Evolutionary conservation across 2,888 invertebrate species (phyloP).

Genomic region (Amorpha juglandis): DNA sequence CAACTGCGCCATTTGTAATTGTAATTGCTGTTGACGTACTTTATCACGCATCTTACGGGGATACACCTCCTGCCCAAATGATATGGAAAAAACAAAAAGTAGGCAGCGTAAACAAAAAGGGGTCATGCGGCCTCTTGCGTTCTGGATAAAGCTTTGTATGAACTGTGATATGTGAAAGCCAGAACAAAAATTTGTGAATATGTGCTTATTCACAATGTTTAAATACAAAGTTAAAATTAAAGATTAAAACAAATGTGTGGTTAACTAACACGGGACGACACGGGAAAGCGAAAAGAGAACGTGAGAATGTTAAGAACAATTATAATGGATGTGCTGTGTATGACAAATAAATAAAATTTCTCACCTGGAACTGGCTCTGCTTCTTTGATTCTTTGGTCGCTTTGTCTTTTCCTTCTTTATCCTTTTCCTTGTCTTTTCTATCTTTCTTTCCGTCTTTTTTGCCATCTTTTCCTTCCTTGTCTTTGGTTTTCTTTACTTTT

Average conservation of each 20-base stretch:
- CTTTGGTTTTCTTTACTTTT: constrained; percentile 86
- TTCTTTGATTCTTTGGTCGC: constrained; percentile 85
- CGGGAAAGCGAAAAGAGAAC: constrained; percentile 66
- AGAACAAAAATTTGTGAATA: constrained; percentile 54
- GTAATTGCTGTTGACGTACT: constrained; percentile 88
- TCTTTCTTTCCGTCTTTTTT: constrained; percentile 85
- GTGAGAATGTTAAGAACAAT: constrained; percentile 64
- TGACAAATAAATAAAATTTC: constrained; percentile 44
- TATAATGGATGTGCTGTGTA: constrained; percentile 77
- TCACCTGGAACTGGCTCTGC: constrained; percentile 88
- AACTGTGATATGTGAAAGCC: constrained; percentile 52
- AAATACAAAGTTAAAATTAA: constrained; percentile 53
- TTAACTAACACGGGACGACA: constrained; percentile 74
- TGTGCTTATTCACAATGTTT: constrained; percentile 57
- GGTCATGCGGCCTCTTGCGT: constrained; percentile 76
- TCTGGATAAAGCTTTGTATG: constrained; percentile 63
- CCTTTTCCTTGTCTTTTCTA: constrained; percentile 85
- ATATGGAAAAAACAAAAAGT: constrained; percentile 84
- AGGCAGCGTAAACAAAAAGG: constrained; percentile 82
- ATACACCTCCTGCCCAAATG: constrained; percentile 89
- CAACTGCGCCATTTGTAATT: constrained; percentile 85
- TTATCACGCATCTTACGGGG: constrained; percentile 93
- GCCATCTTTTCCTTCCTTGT: constrained; percentile 83
- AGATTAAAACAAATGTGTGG: constrained; percentile 59
- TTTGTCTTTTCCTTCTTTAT: constrained; percentile 86